Base-by-base conservation (phyloP, 2,113 vertebrate genomes). In the Turdus rufiventris region DNA sequence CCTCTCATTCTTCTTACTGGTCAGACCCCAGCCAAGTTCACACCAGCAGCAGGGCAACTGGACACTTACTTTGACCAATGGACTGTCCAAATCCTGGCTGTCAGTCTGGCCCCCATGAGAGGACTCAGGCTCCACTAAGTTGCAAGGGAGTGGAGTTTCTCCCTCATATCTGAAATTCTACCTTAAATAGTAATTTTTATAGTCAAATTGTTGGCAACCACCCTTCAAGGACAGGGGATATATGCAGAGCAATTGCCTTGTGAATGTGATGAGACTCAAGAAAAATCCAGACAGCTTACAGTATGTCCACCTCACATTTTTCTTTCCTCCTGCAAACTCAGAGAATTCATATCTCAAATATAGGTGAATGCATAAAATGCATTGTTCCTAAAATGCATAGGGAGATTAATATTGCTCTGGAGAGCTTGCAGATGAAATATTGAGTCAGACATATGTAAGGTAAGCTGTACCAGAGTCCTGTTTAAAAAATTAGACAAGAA, bases 121-220 rank as follows among this genome's bases (percentile, higher is more conserved):
- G 5, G 4, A 43, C 20, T 61, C 31, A 34, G 34, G 21, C 12
- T 33, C 4, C 3, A 34, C 8, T 48, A 0, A 1, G 2, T n/a
- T 14, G 20, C 24, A 70, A 40, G 25, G 5, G 15, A 73, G 4
- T 6, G 9, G 21, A 67, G 4, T n/a, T 75, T 40, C 24, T 58
- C 3, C 13, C 9, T 20, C 2, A 6, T 26, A 40, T n/a, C 18
- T 76, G 24, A 83, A 24, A 6, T 50, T 6, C 8, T 86, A 1
- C 48, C 36, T 76, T 50, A 54, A 31, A 74, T 5, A 47, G 8
- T 2, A 6, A 2, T 40, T 89, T 65, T 60, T 28, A 45, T 54
- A 62, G 28, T 36, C 34, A 65, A 6, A 6, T 24, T 79, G 15
- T 26, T n/a, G 8, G 25, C 6, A 76, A 24, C 6, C 19, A 15